Conservation (phyloP, 2,797 vertebrate species). For the Hyperoplus lanceolatus region DNA sequence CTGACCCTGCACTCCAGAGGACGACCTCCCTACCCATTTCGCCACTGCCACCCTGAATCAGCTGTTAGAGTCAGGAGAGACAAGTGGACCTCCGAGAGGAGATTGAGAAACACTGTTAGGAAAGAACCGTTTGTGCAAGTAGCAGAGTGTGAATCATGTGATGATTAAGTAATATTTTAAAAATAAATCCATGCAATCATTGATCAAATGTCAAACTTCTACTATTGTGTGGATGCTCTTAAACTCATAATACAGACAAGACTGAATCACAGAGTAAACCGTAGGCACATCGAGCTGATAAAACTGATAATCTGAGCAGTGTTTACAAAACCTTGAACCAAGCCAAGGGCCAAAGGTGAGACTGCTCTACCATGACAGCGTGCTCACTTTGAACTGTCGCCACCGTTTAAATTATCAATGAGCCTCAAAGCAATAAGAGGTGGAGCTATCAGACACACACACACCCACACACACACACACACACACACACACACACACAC, state of each 20-base stretch:
- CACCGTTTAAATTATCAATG: conserved; percentile 27
- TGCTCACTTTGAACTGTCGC: conserved; percentile 60
- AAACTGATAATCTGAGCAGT: conserved; percentile 25
- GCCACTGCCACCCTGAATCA: too few species aligned
- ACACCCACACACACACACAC: neutral
- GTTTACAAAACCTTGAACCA: conserved; percentile 55
- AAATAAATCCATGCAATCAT: neutral
- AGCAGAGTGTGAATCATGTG: neutral
- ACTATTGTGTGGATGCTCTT: too few species aligned
- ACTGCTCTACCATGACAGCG: conserved; percentile 35
- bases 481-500: neutral
- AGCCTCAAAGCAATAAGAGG: conserved; percentile 37
- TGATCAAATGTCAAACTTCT: neutral
- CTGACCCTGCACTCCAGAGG: too few species aligned
- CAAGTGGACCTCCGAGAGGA: too few species aligned
- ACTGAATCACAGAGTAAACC: neutral
- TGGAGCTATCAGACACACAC: conserved; percentile 23
- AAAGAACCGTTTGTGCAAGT: neutral
- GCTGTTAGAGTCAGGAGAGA: too few species aligned
- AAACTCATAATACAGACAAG: neutral
- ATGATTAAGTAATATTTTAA: neutral
- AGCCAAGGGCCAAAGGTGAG: conserved; percentile 43
- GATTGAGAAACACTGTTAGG: too few species aligned
- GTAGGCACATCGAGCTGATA: neutral
- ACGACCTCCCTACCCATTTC: too few species aligned